A percentile compares a stretch with the other conserved stretches of the same genome.
Evolutionary conservation across 2,888 invertebrate species (phyloP).

Genomic region (Tuta absoluta): DNA sequence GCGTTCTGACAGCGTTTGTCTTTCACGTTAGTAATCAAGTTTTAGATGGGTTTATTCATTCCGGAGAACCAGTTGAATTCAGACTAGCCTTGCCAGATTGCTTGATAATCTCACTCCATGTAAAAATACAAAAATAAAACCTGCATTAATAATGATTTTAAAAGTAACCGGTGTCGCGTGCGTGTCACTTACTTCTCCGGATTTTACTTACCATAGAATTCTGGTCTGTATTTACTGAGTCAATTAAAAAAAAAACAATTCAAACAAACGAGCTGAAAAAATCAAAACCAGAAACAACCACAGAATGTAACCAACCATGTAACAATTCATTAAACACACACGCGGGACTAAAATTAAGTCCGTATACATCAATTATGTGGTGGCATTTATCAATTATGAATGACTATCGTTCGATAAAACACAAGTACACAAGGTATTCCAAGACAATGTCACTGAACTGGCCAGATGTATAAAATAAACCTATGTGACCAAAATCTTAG

Average conservation of each 20-base stretch:
- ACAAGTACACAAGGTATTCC: background rate
- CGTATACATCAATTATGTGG: background rate
- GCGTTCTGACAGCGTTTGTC: constrained; percentile 23
- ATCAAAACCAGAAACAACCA: background rate
- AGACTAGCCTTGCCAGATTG: background rate
- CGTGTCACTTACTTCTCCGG: too few relatives aligned
- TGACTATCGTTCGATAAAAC: background rate
- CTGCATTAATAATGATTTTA: too few relatives aligned
- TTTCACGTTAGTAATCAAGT: constrained; percentile 30
- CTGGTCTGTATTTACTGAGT: too few relatives aligned
- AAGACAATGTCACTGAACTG: background rate
- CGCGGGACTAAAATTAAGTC: background rate
- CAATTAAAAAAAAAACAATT: too few relatives aligned
- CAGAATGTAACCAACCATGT: background rate
- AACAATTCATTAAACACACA: constrained; percentile 1
- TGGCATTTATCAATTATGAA: constrained; percentile 2
- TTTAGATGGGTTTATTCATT: constrained; percentile 6
- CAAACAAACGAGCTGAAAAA: too few relatives aligned
- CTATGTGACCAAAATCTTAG: too few relatives aligned
- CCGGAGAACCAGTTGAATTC: background rate
- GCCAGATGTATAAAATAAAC: too few relatives aligned
- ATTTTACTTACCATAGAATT: too few relatives aligned
- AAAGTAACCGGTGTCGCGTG: too few relatives aligned
- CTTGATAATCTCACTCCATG: too few relatives aligned
- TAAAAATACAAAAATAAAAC: too few relatives aligned